Base-by-base conservation (phyloP, 2,888 invertebrate genomes). In the Drosophila mettleri region DNA sequence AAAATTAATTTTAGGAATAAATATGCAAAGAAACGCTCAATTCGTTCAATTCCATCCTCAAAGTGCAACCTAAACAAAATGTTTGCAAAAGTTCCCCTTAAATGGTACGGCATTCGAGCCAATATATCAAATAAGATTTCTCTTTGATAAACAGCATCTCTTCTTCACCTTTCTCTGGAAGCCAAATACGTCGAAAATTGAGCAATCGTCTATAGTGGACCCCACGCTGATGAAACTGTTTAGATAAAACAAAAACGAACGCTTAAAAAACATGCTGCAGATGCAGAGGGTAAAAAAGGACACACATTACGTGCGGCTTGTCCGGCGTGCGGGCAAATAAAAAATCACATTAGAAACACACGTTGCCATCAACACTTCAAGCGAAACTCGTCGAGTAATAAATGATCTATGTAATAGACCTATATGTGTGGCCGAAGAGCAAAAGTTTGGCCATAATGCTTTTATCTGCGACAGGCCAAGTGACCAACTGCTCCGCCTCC, bases 301-400 rank as follows among this genome's bases (percentile, higher is more conserved):
- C 74, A 73, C 46, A 73, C 54, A 73, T 61, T 60, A 76, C 46
- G 60, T 63, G 51, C 33, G 31, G 58, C 67, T 51, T 63, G 65
- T 55, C 51, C 38, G 38, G 48, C 74, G 67, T 52, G 63, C 51
- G 69, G 58, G 39, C 69, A 75, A 83, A 83, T 80, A 87, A 88
- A 88, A 88, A 88, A 84, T 78, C 81, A 88, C 88, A 90, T 90
- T 90, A 90, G 86, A 89, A 90, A 90, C 90, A 86, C 86, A 90
- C 88, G 76, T 80, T 69, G 73, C 73, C 78, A 54, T 78, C 83
- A 73, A 78, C 75, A 75, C 65, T 60, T 60, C 43, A 55, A 60
- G 43, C 59, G 62, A 29, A 38, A 53, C 61, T 58, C 59, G 67
- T 65, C 65, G 62, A 86, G 83, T 90, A 87, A 90, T 89, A 90